Base-by-base conservation (phyloP, 64 coral and sea anemone genomes). In the Porites lutea region DNA sequence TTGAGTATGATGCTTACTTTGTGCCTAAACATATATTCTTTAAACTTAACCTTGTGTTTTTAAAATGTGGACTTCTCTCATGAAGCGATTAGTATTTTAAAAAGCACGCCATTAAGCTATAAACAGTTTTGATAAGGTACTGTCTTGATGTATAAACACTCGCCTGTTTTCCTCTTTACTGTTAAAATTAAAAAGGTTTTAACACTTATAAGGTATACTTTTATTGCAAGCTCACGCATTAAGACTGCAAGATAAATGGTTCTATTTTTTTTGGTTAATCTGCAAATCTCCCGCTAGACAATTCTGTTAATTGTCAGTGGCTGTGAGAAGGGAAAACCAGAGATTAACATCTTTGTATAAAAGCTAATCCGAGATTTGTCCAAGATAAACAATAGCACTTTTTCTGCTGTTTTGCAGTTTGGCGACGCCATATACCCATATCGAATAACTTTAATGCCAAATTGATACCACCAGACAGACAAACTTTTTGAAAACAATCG, bases 271-370 rank as follows among this genome's bases (percentile, higher is more conserved):
- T 52, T 84, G 63, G 44, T 49, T 68, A 16, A 68, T 52, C 46
- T 65, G 63, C 19, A 57, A 68, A 52, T 84, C 47, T 46, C 47
- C 46, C 16, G 55, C 23, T 15, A 47, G 57, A 45, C 78, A 15
- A 62, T 61, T 18, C 4, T 13, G 62, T 13, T 51, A 68, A 23
- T 84, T 51, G 63, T 68, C 44, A 19, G 12, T 65, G 46, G n/a
- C 12, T 57, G 54, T 9, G 12, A 57, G 12, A 57, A 7, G 7
- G 4, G 7, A 57, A 57, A 57, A 57, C 11, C 19, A 49, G 16
- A 84, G 81, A 84, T 84, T 48, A 52, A 48, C 48, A 50, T 84
- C 81, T 50, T 68, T n/a, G 6, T 12, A 46, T 69, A 51, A 48
- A 65, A 19, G 16, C 15, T n/a, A 52, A 49, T 68, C 46, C 10